phyloP scores from a whole-genome alignment of 1,140 invertebrate genomes.

The Parapsyche elsis region DNA sequence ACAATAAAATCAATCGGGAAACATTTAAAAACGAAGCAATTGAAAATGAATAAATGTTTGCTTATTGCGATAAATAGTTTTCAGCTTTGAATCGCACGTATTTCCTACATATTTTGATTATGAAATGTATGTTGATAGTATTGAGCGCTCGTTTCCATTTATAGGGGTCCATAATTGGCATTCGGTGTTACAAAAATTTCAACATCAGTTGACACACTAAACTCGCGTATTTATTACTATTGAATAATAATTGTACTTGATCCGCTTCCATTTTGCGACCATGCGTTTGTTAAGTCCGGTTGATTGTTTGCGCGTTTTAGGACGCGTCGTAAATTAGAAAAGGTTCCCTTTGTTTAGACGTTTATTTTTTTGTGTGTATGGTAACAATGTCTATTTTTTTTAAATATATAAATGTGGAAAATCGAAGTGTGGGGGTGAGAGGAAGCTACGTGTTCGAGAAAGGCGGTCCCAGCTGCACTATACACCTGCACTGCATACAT shows the following conservation, averaged over 20 bases:
- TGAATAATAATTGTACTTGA: too few species aligned
- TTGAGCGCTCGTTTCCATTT: too few species aligned
- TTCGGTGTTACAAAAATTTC: too few species aligned
- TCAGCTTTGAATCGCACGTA: too few species aligned
- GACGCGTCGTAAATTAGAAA: constrained; percentile 13
- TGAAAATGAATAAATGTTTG: neutral
- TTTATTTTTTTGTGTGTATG: neutral
- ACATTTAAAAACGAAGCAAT: neutral
- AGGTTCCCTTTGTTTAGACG: constrained; percentile 11
- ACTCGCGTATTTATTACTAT: too few species aligned
- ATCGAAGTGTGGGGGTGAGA: neutral
- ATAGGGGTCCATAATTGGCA: too few species aligned
- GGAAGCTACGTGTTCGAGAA: constrained; percentile 15
- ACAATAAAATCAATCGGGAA: neutral
- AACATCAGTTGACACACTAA: too few species aligned
- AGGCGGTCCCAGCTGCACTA: constrained; percentile 42
- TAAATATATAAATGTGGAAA: neutral
- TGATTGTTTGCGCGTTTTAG: constrained; percentile 5
- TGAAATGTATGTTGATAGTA: too few species aligned
- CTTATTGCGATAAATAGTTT: neutral
- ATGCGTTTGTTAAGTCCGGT: constrained; percentile 1
- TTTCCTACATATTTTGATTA: too few species aligned
- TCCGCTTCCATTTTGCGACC: neutral
- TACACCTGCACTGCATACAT: constrained; percentile 45
- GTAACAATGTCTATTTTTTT: neutral